Evolutionary conservation across 2,888 invertebrate genomes (phyloP), one percentile per base, ranked within the genome.

Genomic region (Crioceris asparagi): DNA sequence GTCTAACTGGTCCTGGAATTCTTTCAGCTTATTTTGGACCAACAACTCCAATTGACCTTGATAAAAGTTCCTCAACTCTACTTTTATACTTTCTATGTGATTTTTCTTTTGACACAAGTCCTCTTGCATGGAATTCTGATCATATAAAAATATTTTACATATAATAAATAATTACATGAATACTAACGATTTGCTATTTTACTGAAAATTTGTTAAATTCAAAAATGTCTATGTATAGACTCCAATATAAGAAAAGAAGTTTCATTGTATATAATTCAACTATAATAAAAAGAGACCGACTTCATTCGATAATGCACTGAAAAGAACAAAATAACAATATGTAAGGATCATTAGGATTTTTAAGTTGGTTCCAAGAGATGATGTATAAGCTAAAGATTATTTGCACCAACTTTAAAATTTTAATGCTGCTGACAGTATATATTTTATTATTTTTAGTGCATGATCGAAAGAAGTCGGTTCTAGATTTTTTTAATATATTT

Each of bases 1-100:
- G 49, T 86, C 84, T 21, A 87, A 62, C 57, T 87, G 84, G 1
- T 64, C 64, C 57, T 81, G 79, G 51, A 86, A 87, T 61, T 87
- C 85, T 49, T 75, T 75, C 39, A 86, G 65, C 56, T 87, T 87
- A 36, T 72, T 72, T 39, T 78, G 67, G 12, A 87, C 85, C 0
- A 85, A 80, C 32, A 77, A 72, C 51, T 87, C 86, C 8, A 87
- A 68, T 63, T 87, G 86, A 46, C 78, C 77, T 62, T 87, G 87
- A 55, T 86, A 87, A 56, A 82, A 79, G 23, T 72, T 69, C 49
- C 81, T 77, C 11, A 86, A 62, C 41, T 84, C 80, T 8, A 68
- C 61, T 54, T 79, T 79, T 46, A 77, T 78, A 1, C 71, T 62
- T 39, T 81, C 80, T 30, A 75, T 56, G 30, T 74, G 70, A 23